Evolutionary conservation across 2,113 vertebrate genomes (phyloP).

Genomic region (Balaenoptera acutorostrata): DNA sequence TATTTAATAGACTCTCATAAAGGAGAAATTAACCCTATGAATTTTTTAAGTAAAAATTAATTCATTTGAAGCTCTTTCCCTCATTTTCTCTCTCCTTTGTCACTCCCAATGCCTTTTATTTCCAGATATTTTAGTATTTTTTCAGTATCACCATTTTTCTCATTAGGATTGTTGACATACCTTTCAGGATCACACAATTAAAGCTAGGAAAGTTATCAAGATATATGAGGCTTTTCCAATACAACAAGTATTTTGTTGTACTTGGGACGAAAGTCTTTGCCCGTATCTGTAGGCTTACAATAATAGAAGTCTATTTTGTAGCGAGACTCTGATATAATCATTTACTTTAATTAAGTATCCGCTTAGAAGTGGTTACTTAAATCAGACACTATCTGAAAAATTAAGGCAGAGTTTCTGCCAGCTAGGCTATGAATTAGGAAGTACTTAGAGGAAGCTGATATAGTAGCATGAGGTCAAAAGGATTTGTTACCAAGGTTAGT

Average conservation of each 20-base stretch:
- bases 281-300: background rate
- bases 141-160: background rate
- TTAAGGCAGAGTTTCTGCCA: constrained; percentile 6
- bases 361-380: constrained; percentile 7
- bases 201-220: constrained; percentile 10
- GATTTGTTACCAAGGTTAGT: background rate
- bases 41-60: background rate
- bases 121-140: background rate
- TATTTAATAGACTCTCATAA: background rate
- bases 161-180: background rate
- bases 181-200: background rate
- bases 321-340: background rate
- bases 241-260: background rate
- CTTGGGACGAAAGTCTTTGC: background rate
- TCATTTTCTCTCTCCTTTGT: background rate
- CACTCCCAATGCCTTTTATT: background rate
- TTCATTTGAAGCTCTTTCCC: background rate
- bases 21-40: background rate
- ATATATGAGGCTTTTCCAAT: background rate
- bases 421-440: background rate
- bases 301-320: background rate
- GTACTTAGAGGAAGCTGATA: background rate
- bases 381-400: constrained; percentile 14
- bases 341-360: background rate
- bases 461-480: background rate